Conservation (phyloP, 2,113 vertebrate species). For the Ivindomyrus marchei region DNA sequence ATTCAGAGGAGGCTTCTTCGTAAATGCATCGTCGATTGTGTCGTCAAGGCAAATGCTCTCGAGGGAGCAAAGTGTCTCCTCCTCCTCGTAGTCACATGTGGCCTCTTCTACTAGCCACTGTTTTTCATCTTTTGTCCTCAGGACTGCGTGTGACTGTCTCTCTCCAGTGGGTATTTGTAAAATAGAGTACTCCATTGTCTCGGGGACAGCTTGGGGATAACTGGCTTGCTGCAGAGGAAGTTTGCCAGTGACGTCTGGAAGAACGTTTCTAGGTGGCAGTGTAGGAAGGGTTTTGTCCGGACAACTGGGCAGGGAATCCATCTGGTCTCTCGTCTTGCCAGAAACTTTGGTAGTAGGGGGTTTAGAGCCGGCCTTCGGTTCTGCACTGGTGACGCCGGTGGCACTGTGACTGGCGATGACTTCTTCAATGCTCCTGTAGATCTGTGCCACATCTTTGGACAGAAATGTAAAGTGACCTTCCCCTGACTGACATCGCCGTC, state of each 20-base stretch:
- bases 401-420: constrained; percentile 52
- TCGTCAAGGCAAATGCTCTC: constrained; percentile 6
- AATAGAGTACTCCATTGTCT: constrained; percentile 8
- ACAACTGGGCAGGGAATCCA: not conserved
- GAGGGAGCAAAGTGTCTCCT: not conserved
- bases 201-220: not conserved
- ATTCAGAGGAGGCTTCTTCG: not conserved
- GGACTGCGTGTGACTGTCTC: not conserved
- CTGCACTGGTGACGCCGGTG: constrained; percentile 26
- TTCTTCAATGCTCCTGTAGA: constrained; percentile 53
- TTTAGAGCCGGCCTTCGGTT: not conserved
- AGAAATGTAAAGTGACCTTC: constrained; percentile 77
- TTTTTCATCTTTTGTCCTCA: not conserved
- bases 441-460: constrained; percentile 53
- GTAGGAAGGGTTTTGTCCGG: not conserved
- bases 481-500: constrained; percentile 73
- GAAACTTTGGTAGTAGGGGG: not conserved
- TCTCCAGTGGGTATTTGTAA: not conserved
- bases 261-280: constrained; percentile 15
- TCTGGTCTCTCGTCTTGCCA: not conserved
- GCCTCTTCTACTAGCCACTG: not conserved
- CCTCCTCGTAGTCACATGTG: not conserved
- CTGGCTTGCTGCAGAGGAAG: not conserved
- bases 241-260: constrained; percentile 19
- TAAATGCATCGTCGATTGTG: not conserved